Conservation (phyloP, 1,140 invertebrate genomes). For the Drosophila tropicalis region DNA sequence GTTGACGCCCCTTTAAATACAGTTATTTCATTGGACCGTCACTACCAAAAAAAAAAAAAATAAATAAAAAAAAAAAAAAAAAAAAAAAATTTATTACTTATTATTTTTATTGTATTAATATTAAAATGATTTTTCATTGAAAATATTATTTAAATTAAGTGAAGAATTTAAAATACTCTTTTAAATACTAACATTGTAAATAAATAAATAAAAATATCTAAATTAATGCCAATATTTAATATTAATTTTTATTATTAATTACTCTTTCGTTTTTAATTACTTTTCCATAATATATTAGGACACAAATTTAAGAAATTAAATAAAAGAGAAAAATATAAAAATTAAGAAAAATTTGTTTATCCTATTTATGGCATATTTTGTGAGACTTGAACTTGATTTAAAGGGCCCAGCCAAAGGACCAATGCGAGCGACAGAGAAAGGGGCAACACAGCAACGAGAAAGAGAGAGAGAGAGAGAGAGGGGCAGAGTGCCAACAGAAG, state of each 20-base stretch:
- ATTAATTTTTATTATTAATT: too few species aligned
- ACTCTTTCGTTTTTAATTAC: too few species aligned
- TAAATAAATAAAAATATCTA: too few species aligned
- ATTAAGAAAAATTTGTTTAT: constrained; percentile 4
- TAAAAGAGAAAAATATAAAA: constrained; percentile 3
- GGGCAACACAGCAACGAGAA: background rate
- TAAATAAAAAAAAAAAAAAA: too few species aligned
- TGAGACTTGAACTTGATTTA: constrained; percentile 21
- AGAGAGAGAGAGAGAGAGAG: background rate
- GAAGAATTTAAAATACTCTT: constrained; percentile 2
- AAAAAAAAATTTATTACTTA: constrained; percentile 72
- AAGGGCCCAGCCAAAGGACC: constrained; percentile 7
- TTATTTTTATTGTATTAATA: constrained; percentile 77
- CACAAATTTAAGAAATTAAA: background rate
- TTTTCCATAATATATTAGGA: too few species aligned
- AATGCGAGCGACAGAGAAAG: background rate
- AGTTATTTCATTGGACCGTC: constrained; percentile 83
- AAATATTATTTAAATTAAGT: constrained; percentile 12
- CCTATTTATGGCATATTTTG: constrained; percentile 8
- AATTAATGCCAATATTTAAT: too few species aligned
- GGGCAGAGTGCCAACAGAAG: too few species aligned
- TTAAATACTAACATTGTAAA: too few species aligned
- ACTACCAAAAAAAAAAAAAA: constrained; percentile 40
- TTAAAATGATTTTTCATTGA: constrained; percentile 46
- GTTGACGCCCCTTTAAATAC: constrained; percentile 83